phyloP scores from a whole-genome alignment of 2,797 vertebrate species.

The Pipistrellus pygmaeus region DNA sequence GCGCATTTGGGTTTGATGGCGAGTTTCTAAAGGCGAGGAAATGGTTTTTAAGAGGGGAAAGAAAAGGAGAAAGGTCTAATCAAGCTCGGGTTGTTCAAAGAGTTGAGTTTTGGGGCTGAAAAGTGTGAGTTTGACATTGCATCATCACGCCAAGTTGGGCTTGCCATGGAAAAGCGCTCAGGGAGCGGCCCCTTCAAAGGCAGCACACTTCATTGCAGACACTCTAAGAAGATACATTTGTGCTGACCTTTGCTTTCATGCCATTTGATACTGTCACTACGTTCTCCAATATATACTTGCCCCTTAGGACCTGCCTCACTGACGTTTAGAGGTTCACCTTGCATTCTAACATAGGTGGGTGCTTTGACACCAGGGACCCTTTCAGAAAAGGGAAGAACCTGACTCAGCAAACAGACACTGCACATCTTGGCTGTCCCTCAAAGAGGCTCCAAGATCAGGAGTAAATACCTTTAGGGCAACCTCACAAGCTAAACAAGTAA shows the following conservation, averaged over 20 bases:
- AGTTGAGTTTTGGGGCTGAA: slow-evolving; percentile 91
- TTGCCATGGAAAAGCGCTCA: slow-evolving; percentile 92
- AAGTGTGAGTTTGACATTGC: slow-evolving; percentile 93
- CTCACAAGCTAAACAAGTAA: slow-evolving; percentile 60
- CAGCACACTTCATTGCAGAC: slow-evolving; percentile 92
- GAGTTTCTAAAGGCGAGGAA: slow-evolving; percentile 92
- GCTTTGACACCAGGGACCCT: slow-evolving; percentile 19
- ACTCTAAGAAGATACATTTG: slow-evolving; percentile 94
- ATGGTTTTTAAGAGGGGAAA: slow-evolving; percentile 91
- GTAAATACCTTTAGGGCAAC: slow-evolving; percentile 57
- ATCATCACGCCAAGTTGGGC: slow-evolving; percentile 91
- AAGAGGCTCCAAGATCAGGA: slow-evolving; percentile 63
- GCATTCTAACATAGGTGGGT: slow-evolving; percentile 32
- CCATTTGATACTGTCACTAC: slow-evolving; percentile 91
- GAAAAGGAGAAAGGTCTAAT: slow-evolving; percentile 93
- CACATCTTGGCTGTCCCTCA: slow-evolving; percentile 53
- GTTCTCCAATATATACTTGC: slow-evolving; percentile 83
- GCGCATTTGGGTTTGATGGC: slow-evolving; percentile 91
- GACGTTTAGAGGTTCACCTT: slow-evolving; percentile 79
- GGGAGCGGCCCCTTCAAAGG: slow-evolving; percentile 91
- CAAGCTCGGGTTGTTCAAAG: slow-evolving; percentile 93
- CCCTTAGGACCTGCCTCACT: slow-evolving; percentile 84
- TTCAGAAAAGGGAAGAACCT: slow-evolving; percentile 70
- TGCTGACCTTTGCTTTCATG: slow-evolving; percentile 91
- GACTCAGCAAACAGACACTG: slow-evolving; percentile 44